Conservation (phyloP, 2,113 vertebrate species). For the Lanius collurio region DNA sequence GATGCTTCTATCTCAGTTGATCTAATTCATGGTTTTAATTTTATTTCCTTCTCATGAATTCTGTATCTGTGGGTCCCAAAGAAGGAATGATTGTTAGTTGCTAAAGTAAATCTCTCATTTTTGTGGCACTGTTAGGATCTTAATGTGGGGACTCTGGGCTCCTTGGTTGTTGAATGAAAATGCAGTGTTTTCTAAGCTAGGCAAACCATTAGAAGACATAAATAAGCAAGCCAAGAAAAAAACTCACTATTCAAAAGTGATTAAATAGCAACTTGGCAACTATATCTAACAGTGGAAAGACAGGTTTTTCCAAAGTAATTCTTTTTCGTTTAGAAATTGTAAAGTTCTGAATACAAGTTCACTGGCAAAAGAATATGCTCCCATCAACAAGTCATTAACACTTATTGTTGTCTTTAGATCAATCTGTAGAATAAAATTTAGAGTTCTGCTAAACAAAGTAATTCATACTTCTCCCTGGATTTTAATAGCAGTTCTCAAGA, state of each 20-base stretch:
- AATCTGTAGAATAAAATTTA: background rate
- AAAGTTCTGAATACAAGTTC: background rate
- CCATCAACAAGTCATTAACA: background rate
- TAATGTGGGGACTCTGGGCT: background rate
- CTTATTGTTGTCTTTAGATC: background rate
- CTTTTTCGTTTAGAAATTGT: background rate
- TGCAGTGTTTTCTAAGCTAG: background rate
- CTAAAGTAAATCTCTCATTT: background rate
- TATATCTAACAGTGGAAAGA: background rate
- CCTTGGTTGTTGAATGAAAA: background rate
- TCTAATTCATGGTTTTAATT: slow-evolving; percentile 11
- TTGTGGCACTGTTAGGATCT: background rate
- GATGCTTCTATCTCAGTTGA: background rate
- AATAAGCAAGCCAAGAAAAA: background rate
- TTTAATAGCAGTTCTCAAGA: background rate
- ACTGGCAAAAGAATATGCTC: background rate
- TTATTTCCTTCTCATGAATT: background rate
- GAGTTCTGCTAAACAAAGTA: background rate
- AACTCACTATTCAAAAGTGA: background rate
- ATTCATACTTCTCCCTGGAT: background rate
- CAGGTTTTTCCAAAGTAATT: background rate
- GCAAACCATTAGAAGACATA: background rate
- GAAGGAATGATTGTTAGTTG: background rate
- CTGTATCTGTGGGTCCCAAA: background rate
- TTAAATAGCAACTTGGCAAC: background rate